A percentile compares a stretch with the other conserved stretches of the same genome.
These are phyloP conservation scores for Drosophila nigricruria DNA, from an alignment of 2,888 invertebrate species.

Conservation along the genomic window DNA sequence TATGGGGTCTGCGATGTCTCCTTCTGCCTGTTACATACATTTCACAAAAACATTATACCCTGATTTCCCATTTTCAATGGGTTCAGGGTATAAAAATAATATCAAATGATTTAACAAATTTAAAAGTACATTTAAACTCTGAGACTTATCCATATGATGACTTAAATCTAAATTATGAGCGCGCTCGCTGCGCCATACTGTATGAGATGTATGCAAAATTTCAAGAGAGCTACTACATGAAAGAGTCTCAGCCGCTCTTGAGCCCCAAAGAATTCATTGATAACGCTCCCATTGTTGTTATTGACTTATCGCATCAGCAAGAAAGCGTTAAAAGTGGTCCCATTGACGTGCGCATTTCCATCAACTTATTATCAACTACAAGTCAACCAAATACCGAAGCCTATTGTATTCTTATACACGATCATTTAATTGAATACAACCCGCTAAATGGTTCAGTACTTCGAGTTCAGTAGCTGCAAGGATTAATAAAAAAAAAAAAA, in stretches of 20 bases:
- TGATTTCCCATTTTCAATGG: too few relatives aligned
- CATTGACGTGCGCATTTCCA: background rate
- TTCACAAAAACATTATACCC: too few relatives aligned
- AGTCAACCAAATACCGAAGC: background rate
- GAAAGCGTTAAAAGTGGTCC: slow-evolving; percentile 1
- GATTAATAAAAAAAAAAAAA: background rate
- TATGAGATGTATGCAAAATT: background rate
- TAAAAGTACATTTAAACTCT: slow-evolving; percentile 2
- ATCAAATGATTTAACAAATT: slow-evolving; percentile 1
- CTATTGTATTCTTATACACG: background rate
- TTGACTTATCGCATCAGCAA: background rate
- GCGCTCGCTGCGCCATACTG: background rate
- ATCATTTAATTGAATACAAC: background rate
- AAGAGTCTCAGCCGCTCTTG: background rate
- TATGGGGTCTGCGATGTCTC: too few relatives aligned
- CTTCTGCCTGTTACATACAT: too few relatives aligned
- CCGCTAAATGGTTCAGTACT: background rate
- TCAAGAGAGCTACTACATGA: background rate
- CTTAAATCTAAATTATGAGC: background rate
- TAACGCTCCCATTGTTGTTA: background rate
- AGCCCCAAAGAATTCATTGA: background rate
- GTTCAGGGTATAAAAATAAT: too few relatives aligned
- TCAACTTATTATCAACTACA: background rate
- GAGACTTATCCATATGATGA: background rate
- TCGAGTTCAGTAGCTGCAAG: background rate